Conservation (phyloP, 2,888 invertebrate species). For the Epistrophella euchroma region DNA sequence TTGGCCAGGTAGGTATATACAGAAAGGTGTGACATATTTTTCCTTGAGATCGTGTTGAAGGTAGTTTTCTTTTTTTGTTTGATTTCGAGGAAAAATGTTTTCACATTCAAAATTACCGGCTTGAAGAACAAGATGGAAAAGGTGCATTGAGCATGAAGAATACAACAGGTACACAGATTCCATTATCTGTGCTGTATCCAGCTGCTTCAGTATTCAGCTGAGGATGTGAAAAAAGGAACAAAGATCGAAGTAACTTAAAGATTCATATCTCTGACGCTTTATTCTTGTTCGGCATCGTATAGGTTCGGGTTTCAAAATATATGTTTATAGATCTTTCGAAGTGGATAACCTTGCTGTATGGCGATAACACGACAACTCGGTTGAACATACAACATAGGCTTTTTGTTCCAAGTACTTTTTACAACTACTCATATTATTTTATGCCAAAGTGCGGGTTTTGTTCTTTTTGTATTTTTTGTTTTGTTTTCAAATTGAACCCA, state of each 20-base stretch:
- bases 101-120: conserved; percentile 29
- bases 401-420: conserved; percentile 36
- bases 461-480: conserved; percentile 10
- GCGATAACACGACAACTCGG: conserved; percentile 61
- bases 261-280: conserved; percentile 73
- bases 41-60: conserved; percentile 38
- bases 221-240: conserved; percentile 20
- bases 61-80: conserved; percentile 6
- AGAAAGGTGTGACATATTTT: conserved; percentile 69
- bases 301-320: conserved; percentile 67
- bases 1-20: conserved; percentile 31
- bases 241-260: conserved; percentile 58
- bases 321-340: conserved; percentile 66
- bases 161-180: conserved; percentile 60
- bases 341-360: conserved; percentile 61
- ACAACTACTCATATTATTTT: conserved; percentile 2
- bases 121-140: conserved; percentile 30
- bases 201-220: conserved; percentile 42
- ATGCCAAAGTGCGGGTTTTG: conserved; percentile 35
- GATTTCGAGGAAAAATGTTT: conserved; percentile 55
- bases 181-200: conserved; percentile 57
- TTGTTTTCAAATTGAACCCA: conserved; percentile 13
- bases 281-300: conserved; percentile 71
- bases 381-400: conserved; percentile 33
- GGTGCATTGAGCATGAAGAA: conserved; percentile 23